Conservation (phyloP, 2,888 invertebrate genomes). For the Caenorhabditis angaria region DNA sequence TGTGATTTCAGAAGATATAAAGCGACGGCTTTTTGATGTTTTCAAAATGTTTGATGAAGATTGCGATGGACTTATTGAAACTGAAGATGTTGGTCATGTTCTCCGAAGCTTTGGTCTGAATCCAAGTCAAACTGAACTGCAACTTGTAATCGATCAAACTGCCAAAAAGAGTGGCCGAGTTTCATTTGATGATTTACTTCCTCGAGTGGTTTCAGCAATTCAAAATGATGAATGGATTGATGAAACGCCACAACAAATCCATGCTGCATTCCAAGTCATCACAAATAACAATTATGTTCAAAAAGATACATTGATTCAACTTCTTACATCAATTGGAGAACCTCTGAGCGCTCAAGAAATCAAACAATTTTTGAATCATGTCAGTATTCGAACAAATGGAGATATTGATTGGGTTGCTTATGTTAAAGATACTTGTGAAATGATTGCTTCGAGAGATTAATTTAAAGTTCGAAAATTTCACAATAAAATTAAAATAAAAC, state of each 20-base stretch:
- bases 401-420: constrained; percentile 59
- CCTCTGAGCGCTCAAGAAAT: constrained; percentile 55
- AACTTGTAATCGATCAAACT: constrained; percentile 32
- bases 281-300: constrained; percentile 41
- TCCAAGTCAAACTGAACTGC: constrained; percentile 40
- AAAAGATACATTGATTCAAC: constrained; percentile 31
- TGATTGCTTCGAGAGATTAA: constrained; percentile 38
- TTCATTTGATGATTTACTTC: constrained; percentile 42
- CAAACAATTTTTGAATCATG: constrained; percentile 58
- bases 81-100: constrained; percentile 40
- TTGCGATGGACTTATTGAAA: constrained; percentile 44
- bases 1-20: constrained; percentile 30
- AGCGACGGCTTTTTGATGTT: constrained; percentile 39
- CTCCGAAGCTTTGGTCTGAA: constrained; percentile 45
- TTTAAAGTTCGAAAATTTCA: too few species aligned
- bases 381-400: constrained; percentile 52
- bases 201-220: constrained; percentile 43
- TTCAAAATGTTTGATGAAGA: constrained; percentile 54
- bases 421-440: constrained; percentile 49
- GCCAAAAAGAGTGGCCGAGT: constrained; percentile 27
- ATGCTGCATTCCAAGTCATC: constrained; percentile 41
- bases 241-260: constrained; percentile 33
- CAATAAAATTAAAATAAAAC: too few species aligned
- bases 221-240: constrained; percentile 46
- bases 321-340: constrained; percentile 47